Percentiles rank a stretch among this genome's conserved stretches.
Evolutionary conservation across 2,888 invertebrate genomes (phyloP).

Genomic region (Agrilus cyanescens): DNA sequence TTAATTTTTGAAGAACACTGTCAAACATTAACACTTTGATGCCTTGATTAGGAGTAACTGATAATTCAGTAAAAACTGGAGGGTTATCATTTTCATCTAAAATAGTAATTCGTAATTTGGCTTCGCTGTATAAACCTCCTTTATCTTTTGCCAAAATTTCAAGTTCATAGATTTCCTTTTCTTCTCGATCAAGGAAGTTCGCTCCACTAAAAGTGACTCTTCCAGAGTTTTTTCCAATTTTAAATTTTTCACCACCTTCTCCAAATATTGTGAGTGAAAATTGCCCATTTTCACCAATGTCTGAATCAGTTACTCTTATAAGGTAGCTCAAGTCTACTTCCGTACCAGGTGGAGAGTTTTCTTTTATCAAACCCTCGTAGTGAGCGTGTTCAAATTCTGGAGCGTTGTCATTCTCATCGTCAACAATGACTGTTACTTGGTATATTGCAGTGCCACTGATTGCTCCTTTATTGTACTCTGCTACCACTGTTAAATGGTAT

Average conservation of each 20-base stretch:
- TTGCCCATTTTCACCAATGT: conserved; percentile 53
- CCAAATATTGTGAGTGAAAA: conserved; percentile 61
- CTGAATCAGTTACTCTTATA: conserved; percentile 61
- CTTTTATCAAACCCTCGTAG: conserved; percentile 67
- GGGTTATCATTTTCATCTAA: conserved; percentile 75
- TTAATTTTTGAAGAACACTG: neutral
- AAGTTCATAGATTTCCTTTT: conserved; percentile 52
- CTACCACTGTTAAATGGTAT: conserved; percentile 68
- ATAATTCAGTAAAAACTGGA: conserved; percentile 58
- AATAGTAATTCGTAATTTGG: conserved; percentile 56
- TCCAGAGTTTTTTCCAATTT: conserved; percentile 53
- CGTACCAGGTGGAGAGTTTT: conserved; percentile 61
- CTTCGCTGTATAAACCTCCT: conserved; percentile 64
- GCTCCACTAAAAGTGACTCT: conserved; percentile 44
- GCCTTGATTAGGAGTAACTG: conserved; percentile 55
- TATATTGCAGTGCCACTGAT: conserved; percentile 61
- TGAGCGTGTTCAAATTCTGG: conserved; percentile 60
- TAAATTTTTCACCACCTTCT: conserved; percentile 62
- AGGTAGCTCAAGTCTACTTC: conserved; percentile 57
- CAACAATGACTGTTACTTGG: conserved; percentile 67
- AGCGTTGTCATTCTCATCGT: conserved; percentile 80
- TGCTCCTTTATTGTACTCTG: conserved; percentile 58
- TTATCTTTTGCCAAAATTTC: conserved; percentile 64
- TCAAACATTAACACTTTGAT: conserved; percentile 54
- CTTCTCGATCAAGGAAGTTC: conserved; percentile 55